Conservation (phyloP, 2,113 vertebrate species). For the Cochlearius cochlearius region DNA sequence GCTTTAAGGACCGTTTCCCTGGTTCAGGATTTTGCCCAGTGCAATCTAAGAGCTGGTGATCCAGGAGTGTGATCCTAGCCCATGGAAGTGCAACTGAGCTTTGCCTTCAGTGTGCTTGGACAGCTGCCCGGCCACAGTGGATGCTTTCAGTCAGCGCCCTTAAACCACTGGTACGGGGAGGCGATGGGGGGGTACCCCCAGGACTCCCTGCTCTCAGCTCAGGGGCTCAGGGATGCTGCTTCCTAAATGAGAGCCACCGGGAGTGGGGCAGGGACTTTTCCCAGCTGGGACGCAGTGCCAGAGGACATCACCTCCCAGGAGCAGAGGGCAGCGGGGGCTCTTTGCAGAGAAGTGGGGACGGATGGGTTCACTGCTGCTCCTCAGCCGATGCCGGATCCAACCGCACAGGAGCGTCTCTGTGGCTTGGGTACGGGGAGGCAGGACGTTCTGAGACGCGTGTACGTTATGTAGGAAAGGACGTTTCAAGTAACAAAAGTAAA, state of each 20-base stretch:
- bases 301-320: neutral
- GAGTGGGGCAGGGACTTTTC: neutral
- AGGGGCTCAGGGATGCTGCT: neutral
- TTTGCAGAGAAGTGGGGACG: neutral
- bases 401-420: neutral
- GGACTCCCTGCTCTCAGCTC: neutral
- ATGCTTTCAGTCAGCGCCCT: neutral
- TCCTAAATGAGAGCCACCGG: neutral
- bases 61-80: neutral
- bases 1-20: neutral
- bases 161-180: neutral
- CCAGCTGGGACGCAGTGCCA: neutral
- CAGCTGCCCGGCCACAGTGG: neutral
- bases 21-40: neutral
- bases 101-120: neutral
- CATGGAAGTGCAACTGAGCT: neutral
- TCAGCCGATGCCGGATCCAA: accelerated
- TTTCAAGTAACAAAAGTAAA: conserved; percentile 1
- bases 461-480: neutral
- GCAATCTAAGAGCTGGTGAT: neutral
- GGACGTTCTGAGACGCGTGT: neutral
- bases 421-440: neutral
- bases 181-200: neutral
- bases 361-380: neutral
- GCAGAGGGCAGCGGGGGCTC: neutral